Base-by-base conservation (phyloP, 2,888 invertebrate species). In the Alentia gelatinosa region DNA sequence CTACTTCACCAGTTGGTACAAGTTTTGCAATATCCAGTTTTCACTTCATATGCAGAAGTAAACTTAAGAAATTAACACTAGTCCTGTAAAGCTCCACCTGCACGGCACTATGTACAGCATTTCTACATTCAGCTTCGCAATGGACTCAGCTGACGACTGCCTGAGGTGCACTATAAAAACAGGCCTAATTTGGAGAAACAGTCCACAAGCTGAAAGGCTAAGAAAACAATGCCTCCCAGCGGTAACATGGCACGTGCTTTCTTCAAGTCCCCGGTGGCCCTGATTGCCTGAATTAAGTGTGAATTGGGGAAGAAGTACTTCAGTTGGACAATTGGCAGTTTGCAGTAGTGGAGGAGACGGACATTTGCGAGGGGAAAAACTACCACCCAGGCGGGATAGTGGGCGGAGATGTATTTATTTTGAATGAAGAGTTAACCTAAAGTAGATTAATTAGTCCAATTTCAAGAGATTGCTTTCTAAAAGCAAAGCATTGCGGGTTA, bases 261-360 rank as follows among this genome's bases (percentile, higher is more conserved):
- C 79, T 39, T 79, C 19, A 68, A 15, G 37, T 79, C 1, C 37
- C 37, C 19, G 5, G 33, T 23, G 74, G 23, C 30, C n/a, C 35
- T n/a, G 37, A 37, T 79, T 79, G 79, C 79, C 79, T 79, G 39
- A 35, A 79, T 79, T 79, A 79, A 39, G 79, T 39, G 79, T 15
- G 79, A 79, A 35, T 79, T 79, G 37, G 39, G 12, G n/a, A 79
- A 79, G n/a, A 26, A 33, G n/a, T n/a, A 39, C 39, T 26, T 39
- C 39, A 79, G 79, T 79, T 79, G 23, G 39, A 79, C 35, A 37
- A 79, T 63, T 63, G 63, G 63, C 63, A 63, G 63, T 63, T 63
- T 63, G 63, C 63, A 26, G 23, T n/a, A n/a, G n/a, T n/a, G n/a
- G 5, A 26, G 30, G 68, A 9, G 68, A 68, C 68, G 26, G 68